These are phyloP conservation scores for Drosophila kanapiae DNA, from an alignment of 1,140 invertebrate species.

Conservation along the genomic window DNA sequence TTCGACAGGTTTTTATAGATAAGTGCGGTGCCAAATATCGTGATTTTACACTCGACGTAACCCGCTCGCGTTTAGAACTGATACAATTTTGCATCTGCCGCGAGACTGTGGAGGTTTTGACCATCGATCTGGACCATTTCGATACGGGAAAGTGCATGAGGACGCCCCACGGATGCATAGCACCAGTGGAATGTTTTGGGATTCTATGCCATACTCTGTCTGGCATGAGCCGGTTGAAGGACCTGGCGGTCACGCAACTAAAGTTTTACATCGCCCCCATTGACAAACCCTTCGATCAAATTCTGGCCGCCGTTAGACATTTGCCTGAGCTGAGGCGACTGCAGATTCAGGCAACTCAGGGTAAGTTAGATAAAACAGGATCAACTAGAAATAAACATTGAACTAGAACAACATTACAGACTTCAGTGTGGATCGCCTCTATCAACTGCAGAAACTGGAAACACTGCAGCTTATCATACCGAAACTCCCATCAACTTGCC, in stretches of 20 bases:
- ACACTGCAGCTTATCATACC: conserved; percentile 33
- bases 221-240: conserved; percentile 36
- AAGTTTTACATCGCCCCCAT: background rate
- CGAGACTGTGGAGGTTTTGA: conserved; percentile 30
- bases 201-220: conserved; percentile 27
- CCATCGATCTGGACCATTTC: conserved; percentile 55
- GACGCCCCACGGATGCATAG: conserved; percentile 11
- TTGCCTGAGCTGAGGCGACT: conserved; percentile 30
- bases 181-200: conserved; percentile 25
- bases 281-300: conserved; percentile 44
- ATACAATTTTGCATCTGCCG: conserved; percentile 55
- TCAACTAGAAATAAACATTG: background rate
- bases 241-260: conserved; percentile 36
- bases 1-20: conserved; percentile 53
- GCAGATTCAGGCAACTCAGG: conserved; percentile 32
- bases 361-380: conserved; percentile 9
- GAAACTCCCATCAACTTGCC: conserved; percentile 10
- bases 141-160: background rate
- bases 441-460: conserved; percentile 27
- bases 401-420: conserved; percentile 18
- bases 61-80: conserved; percentile 11
- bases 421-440: conserved; percentile 28
- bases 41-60: conserved; percentile 27
- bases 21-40: conserved; percentile 9
- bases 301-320: conserved; percentile 27